Evolutionary conservation across 2,888 invertebrate genomes (phyloP), one percentile per base, ranked within the genome.

Genomic region (Eupithecia pulchellata): DNA sequence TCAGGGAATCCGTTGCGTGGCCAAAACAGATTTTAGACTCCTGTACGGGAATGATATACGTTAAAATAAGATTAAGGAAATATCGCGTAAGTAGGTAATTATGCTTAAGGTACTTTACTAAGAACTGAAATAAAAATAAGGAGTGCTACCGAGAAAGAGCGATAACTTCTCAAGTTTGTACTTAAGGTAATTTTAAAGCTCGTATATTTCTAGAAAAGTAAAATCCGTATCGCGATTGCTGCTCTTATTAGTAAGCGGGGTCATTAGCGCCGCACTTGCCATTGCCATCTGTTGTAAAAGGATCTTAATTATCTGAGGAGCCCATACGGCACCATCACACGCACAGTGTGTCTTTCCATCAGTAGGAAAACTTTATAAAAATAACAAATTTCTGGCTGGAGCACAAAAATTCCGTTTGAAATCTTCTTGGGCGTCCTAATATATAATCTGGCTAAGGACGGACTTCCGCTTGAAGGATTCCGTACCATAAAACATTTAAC

Each of bases 231-330:
- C 76, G 73, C 73, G 74, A 75, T 73, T 58, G 52, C 71, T 73
- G 73, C 69, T 74, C 68, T 77, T 75, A 77, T 76, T 77, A 77
- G 76, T 75, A 75, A 75, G 72, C 64, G 66, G 65, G 69, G 73
- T 74, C 76, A 75, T 77, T 77, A 77, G 76, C 68, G 71, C 71
- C 72, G 71, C 73, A 75, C 76, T 76, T 75, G 75, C 76, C 74
- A 76, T 75, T 68, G 68, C 74, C 76, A 75, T 77, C 75, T 78
- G 72, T 71, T 75, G 69, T 73, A 74, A 74, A 75, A 77, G 74
- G 76, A 73, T 77, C 76, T 78, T 78, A 78, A 77, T 78, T 78
- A 77, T 77, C 77, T 73, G 69, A 71, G 74, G 72, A 68, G 69
- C 75, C 76, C 77, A 78, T 79, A 79, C 78, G 78, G 75, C 77